A percentile compares a stretch with the other conserved stretches of the same genome.
Evolutionary conservation across 1,140 invertebrate species (phyloP).

Genomic region (Conus betulinus): DNA sequence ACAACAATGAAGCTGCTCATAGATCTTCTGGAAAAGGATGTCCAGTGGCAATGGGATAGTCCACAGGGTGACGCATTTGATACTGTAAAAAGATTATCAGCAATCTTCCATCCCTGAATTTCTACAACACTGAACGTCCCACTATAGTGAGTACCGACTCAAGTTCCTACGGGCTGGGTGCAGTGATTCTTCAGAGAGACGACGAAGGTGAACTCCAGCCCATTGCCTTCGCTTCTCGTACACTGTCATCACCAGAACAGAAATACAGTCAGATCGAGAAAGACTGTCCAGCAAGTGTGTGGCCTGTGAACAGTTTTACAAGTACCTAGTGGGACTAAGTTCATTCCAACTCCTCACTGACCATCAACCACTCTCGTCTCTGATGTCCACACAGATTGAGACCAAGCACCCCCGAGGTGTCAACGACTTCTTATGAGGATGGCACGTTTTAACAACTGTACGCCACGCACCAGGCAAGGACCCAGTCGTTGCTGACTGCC

Average conservation of each 20-base stretch:
- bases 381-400: not conserved
- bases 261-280: conserved; percentile 78
- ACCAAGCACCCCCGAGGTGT: too few relatives aligned
- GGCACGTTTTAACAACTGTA: conserved; percentile 35
- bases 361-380: too few relatives aligned
- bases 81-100: conserved; percentile 40
- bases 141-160: too few relatives aligned
- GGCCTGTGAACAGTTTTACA: conserved; percentile 56
- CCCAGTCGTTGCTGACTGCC: conserved; percentile 42
- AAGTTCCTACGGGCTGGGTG: conserved; percentile 44
- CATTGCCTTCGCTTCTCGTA: conserved; percentile 50
- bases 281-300: conserved; percentile 77
- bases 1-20: conserved; percentile 33
- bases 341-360: too few relatives aligned
- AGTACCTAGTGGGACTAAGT: not conserved
- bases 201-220: conserved; percentile 32
- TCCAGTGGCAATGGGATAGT: conserved; percentile 37
- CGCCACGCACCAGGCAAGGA: conserved; percentile 26
- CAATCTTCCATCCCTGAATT: conserved; percentile 47
- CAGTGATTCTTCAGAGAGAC: conserved; percentile 35
- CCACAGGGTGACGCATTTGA: conserved; percentile 35
- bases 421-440: conserved; percentile 15
- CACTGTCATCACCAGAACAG: conserved; percentile 66
- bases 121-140: conserved; percentile 59
- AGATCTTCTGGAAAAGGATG: conserved; percentile 37